Percentiles rank a stretch among this genome's conserved stretches.
Evolutionary conservation across 2,888 invertebrate genomes (phyloP).

Genomic region (Polydrusus tereticollis): DNA sequence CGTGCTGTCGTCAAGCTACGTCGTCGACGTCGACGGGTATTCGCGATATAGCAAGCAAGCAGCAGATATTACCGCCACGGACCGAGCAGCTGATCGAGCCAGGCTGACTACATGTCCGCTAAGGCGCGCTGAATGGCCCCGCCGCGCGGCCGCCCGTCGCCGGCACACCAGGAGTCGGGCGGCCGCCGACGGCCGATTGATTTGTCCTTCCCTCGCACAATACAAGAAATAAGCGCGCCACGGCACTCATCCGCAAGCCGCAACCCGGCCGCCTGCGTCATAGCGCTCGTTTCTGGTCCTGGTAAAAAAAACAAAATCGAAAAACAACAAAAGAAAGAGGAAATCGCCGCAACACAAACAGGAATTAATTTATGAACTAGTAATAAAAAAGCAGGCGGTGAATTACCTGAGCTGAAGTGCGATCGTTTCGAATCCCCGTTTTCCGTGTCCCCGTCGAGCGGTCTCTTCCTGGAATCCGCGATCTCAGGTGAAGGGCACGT

Average conservation of each 20-base stretch:
- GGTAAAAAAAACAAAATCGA: slow-evolving; percentile 32
- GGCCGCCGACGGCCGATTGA: slow-evolving; percentile 40
- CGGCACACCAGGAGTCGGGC: slow-evolving; percentile 39
- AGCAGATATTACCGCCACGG: slow-evolving; percentile 43
- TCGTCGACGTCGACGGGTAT: slow-evolving; percentile 26
- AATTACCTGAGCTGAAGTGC: slow-evolving; percentile 90
- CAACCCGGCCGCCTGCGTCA: slow-evolving; percentile 25
- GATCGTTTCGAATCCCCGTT: slow-evolving; percentile 91
- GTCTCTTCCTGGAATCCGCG: slow-evolving; percentile 90
- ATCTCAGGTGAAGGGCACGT: slow-evolving; percentile 94
- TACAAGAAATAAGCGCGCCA: slow-evolving; percentile 21
- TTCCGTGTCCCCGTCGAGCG: slow-evolving; percentile 88
- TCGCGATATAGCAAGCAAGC: slow-evolving; percentile 50
- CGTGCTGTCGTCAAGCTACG: slow-evolving; percentile 30
- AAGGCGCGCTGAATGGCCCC: slow-evolving; percentile 34
- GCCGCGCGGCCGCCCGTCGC: slow-evolving; percentile 43
- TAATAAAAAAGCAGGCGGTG: slow-evolving; percentile 24
- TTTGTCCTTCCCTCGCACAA: slow-evolving; percentile 34
- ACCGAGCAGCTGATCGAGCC: slow-evolving; percentile 54
- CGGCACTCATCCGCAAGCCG: slow-evolving; percentile 12
- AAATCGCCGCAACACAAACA: no score
- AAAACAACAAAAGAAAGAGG: slow-evolving; percentile 11
- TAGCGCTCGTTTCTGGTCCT: slow-evolving; percentile 12
- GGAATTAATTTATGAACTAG: slow-evolving; percentile 22
- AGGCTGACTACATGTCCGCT: slow-evolving; percentile 38